Conservation (phyloP, 2,888 invertebrate species). For the Mycalesis mineus region DNA sequence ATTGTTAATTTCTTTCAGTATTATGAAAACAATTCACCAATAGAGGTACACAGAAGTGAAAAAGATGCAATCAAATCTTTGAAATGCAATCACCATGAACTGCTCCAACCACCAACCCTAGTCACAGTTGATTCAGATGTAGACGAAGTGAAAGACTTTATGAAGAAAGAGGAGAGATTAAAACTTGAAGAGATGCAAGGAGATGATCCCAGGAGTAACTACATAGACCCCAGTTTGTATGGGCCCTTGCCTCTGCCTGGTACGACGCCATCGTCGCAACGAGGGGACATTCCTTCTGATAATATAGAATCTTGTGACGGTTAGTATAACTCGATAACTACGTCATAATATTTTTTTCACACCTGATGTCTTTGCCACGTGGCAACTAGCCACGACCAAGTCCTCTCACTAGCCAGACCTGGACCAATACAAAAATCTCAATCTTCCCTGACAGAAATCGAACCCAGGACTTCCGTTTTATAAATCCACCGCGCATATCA, state of each 20-base stretch:
- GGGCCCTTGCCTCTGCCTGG: slow-evolving; percentile 42
- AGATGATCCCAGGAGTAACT: slow-evolving; percentile 62
- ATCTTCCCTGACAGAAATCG: too few relatives aligned
- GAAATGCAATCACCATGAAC: slow-evolving; percentile 58
- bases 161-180: slow-evolving; percentile 52
- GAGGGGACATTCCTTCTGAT: slow-evolving; percentile 66
- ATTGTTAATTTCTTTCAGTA: slow-evolving; percentile 55
- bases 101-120: slow-evolving; percentile 46
- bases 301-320: slow-evolving; percentile 71
- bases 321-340: slow-evolving; percentile 34
- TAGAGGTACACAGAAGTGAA: slow-evolving; percentile 74
- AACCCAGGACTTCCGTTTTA: too few relatives aligned
- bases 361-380: too few relatives aligned
- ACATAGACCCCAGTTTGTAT: slow-evolving; percentile 46
- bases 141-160: slow-evolving; percentile 60
- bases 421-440: too few relatives aligned
- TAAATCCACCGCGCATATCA: too few relatives aligned
- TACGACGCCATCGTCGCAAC: slow-evolving; percentile 38
- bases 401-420: too few relatives aligned
- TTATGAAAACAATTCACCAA: slow-evolving; percentile 78
- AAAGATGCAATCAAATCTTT: slow-evolving; percentile 70
- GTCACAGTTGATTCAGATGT: slow-evolving; percentile 54
- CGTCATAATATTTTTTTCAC: too few relatives aligned
- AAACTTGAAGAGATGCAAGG: slow-evolving; percentile 66
- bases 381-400: too few relatives aligned